Evolutionary conservation across 2,797 vertebrate genomes (phyloP).

Genomic region (Melanotaenia maccullochi): DNA sequence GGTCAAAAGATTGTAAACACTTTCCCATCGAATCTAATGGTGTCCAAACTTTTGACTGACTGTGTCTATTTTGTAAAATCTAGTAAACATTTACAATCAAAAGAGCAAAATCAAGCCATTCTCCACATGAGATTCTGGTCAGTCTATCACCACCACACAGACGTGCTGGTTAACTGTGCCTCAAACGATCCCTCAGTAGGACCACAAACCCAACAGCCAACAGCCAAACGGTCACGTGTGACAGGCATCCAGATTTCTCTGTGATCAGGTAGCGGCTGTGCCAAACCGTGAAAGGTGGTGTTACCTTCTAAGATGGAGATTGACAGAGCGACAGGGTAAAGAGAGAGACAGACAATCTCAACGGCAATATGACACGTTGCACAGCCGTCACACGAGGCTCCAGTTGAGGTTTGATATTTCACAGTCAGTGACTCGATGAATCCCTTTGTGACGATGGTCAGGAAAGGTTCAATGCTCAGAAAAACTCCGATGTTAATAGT

Average conservation of each 20-base stretch:
- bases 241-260: conserved; percentile 38
- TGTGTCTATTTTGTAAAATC: not conserved
- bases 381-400: conserved; percentile 21
- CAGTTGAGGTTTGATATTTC: conserved; percentile 55
- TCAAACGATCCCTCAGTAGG: conserved; percentile 46
- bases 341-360: conserved; percentile 59
- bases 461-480: not conserved
- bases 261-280: conserved; percentile 59
- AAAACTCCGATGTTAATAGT: not conserved
- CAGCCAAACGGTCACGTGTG: conserved; percentile 32
- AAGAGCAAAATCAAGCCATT: not conserved
- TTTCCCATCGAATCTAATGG: too few species aligned
- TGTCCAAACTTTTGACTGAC: too few species aligned
- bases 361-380: conserved; percentile 33
- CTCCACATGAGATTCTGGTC: not conserved
- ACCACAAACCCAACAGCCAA: conserved; percentile 4
- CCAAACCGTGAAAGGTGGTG: conserved; percentile 58
- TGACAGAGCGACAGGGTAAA: conserved; percentile 42
- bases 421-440: conserved; percentile 1
- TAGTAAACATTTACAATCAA: not conserved
- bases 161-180: conserved; percentile 42
- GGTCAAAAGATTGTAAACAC: too few species aligned
- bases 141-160: not conserved
- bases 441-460: not conserved
- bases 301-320: conserved; percentile 59